A percentile compares a stretch with the other conserved stretches of the same genome.
These are phyloP conservation scores for Patella ulyssiponensis DNA, from an alignment of 2,888 invertebrate genomes.

Conservation along the genomic window DNA sequence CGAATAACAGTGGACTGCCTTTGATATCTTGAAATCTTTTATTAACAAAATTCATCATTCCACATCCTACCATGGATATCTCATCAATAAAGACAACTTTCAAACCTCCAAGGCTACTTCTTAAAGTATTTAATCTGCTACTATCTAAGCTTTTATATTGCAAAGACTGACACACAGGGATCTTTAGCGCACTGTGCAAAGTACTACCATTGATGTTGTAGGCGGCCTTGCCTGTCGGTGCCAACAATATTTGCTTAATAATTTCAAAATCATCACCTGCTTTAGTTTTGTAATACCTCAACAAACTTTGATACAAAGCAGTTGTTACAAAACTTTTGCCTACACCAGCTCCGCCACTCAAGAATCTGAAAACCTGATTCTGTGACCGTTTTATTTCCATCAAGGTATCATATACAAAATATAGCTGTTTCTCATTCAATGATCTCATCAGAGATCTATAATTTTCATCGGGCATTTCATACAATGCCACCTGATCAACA, in stretches of 20 bases:
- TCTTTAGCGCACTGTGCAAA: conserved; percentile 28
- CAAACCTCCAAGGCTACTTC: conserved; percentile 19
- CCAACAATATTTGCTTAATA: conserved; percentile 28
- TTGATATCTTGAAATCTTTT: conserved; percentile 33
- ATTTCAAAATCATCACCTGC: conserved; percentile 32
- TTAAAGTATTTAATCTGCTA: conserved; percentile 17
- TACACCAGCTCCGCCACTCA: conserved; percentile 46
- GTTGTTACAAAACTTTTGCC: conserved; percentile 40
- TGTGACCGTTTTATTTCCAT: conserved; percentile 33
- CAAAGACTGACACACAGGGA: conserved; percentile 26
- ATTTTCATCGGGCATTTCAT: conserved; percentile 37
- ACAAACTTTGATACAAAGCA: conserved; percentile 39
- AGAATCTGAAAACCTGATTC: too few relatives aligned
- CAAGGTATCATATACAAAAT: conserved; percentile 39
- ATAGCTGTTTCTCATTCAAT: conserved; percentile 36
- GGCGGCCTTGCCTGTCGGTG: conserved; percentile 48
- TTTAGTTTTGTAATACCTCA: conserved; percentile 36
- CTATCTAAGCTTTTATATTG: conserved; percentile 23
- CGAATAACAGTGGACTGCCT: conserved; percentile 30
- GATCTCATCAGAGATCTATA: conserved; percentile 35
- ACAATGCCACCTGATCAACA: conserved; percentile 9
- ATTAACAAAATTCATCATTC: conserved; percentile 32
- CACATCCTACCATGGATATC: conserved; percentile 40
- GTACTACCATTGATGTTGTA: conserved; percentile 30
- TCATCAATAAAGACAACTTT: conserved; percentile 41